These are phyloP conservation scores for Sakesphorus luctuosus DNA, from an alignment of 2,113 vertebrate species.

Conservation along the genomic window DNA sequence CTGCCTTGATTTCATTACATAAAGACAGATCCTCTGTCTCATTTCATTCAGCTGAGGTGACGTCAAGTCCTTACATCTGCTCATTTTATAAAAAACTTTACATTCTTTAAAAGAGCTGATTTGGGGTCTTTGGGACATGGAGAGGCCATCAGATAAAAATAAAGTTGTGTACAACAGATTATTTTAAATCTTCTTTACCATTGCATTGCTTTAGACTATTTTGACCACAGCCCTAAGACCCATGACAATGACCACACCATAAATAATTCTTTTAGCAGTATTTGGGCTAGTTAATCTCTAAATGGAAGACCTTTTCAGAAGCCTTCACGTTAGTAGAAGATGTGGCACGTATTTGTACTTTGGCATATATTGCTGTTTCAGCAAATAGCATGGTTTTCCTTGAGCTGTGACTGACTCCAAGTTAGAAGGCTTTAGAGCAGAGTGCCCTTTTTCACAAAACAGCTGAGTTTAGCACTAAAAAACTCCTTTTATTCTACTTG, in stretches of 20 bases:
- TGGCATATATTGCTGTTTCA: not conserved
- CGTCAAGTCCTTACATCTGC: not conserved
- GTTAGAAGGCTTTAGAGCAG: not conserved
- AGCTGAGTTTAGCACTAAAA: not conserved
- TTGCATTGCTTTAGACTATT: not conserved
- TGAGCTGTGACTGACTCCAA: not conserved
- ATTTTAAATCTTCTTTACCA: not conserved
- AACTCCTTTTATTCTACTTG: not conserved
- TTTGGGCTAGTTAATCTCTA: not conserved
- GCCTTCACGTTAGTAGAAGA: not conserved
- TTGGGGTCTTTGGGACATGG: not conserved
- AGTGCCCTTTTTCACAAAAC: not conserved
- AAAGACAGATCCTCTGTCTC: not conserved
- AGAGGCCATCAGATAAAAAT: not conserved
- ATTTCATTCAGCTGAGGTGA: constrained; percentile 1
- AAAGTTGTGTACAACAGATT: not conserved
- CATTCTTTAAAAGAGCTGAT: not conserved
- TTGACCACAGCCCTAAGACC: not conserved
- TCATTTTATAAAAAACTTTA: not conserved
- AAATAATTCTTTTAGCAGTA: not conserved
- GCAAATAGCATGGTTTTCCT: not conserved
- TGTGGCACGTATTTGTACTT: not conserved
- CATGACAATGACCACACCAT: not conserved
- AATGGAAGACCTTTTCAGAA: not conserved
- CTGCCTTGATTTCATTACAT: constrained; percentile 35